phyloP scores from a whole-genome alignment of 2,797 vertebrate species.

The Sebastes ruberrimus region DNA sequence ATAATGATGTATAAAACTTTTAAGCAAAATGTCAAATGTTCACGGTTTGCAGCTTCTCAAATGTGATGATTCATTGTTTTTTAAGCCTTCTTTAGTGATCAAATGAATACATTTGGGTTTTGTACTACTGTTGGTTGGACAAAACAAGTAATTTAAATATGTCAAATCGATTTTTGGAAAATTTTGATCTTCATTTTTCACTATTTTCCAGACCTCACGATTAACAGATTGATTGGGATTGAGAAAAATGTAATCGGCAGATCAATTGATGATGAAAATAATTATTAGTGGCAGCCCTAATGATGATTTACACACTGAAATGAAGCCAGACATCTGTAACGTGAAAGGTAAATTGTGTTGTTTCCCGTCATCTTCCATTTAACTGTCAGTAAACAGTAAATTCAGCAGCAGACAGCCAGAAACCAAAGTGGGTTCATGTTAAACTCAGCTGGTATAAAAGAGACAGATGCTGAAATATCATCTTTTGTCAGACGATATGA shows the following conservation, averaged over 20 bases:
- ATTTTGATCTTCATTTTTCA: neutral
- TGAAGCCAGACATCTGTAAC: neutral
- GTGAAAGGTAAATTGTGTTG: neutral
- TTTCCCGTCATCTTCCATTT: neutral
- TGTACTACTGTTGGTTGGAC: no score
- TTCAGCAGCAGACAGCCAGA: neutral
- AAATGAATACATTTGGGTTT: neutral
- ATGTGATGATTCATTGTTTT: neutral
- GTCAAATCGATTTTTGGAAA: no score
- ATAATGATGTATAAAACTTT: neutral
- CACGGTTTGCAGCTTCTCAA: neutral
- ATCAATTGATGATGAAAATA: neutral
- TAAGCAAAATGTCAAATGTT: neutral
- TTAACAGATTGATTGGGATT: no score
- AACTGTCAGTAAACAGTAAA: neutral
- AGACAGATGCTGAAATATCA: neutral
- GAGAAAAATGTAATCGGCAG: neutral
- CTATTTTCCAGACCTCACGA: neutral
- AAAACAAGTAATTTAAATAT: no score
- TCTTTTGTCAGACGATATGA: fast-evolving
- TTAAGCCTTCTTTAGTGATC: neutral
- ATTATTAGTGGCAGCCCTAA: neutral
- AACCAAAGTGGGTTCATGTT: neutral
- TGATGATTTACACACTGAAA: neutral
- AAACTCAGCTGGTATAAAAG: neutral